phyloP scores from a whole-genome alignment of 2,888 invertebrate species.

The Drosophila colorata region DNA sequence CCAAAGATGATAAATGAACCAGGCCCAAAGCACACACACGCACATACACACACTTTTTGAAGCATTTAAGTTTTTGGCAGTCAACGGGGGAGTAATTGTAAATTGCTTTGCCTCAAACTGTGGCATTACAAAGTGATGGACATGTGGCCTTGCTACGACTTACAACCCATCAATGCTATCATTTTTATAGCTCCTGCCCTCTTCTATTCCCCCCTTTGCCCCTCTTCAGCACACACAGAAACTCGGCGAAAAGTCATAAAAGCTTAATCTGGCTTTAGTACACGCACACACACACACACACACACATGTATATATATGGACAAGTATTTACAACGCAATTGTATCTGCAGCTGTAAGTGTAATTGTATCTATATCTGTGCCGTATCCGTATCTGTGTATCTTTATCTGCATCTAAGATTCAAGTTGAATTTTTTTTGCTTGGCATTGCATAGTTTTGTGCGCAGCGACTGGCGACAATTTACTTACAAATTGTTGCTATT shows the following conservation, averaged over 20 bases:
- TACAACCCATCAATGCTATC: conserved; percentile 26
- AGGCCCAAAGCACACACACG: not conserved
- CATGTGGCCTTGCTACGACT: conserved; percentile 26
- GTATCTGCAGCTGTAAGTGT: conserved; percentile 25
- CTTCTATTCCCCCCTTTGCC: not conserved
- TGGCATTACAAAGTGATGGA: conserved; percentile 4
- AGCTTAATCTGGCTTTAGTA: conserved; percentile 45
- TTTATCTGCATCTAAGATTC: conserved; percentile 38
- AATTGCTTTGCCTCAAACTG: conserved; percentile 25
- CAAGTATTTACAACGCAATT: conserved; percentile 34
- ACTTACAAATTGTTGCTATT: conserved; percentile 62
- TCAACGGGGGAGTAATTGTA: conserved; percentile 24
- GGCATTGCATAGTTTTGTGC: conserved; percentile 43
- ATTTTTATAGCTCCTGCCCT: conserved; percentile 25
- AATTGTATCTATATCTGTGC: conserved; percentile 27
- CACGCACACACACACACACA: not conserved
- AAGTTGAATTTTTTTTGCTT: conserved; percentile 35
- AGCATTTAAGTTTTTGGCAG: conserved; percentile 4
- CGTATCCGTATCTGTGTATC: conserved; percentile 27
- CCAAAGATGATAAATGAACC: conserved; percentile 26
- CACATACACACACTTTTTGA: not conserved
- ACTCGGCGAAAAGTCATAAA: conserved; percentile 22
- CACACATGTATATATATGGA: conserved; percentile 17
- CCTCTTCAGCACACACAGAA: not conserved
- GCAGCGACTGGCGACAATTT: conserved; percentile 50